Evolutionary conservation across 2,113 vertebrate genomes (phyloP).

Genomic region (Dromaius novaehollandiae): DNA sequence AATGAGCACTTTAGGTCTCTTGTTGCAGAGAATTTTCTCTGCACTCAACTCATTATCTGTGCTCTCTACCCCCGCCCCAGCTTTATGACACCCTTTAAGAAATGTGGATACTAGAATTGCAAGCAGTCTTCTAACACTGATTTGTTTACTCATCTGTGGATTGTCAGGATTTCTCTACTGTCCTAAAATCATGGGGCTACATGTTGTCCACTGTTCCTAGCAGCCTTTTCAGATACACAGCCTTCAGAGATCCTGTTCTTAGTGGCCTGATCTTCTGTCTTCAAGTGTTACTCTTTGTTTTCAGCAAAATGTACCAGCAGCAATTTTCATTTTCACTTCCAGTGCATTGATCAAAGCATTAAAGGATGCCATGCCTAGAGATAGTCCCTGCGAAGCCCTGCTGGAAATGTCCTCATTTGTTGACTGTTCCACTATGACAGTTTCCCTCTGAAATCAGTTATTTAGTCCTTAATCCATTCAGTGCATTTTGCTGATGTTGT

Average conservation of each 20-base stretch:
- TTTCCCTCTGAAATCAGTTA: neutral
- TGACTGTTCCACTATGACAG: neutral
- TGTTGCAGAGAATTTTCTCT: neutral
- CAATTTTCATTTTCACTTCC: neutral
- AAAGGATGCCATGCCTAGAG: neutral
- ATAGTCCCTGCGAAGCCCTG: neutral
- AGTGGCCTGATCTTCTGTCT: neutral
- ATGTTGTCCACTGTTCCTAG: neutral
- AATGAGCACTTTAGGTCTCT: neutral
- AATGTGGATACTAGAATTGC: neutral
- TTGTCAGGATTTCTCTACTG: neutral
- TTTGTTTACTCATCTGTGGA: neutral
- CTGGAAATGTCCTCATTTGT: neutral
- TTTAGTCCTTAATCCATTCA: neutral
- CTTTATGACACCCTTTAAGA: neutral
- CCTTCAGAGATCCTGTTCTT: neutral
- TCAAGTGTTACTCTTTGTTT: neutral
- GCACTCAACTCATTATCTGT: neutral
- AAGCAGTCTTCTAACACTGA: neutral
- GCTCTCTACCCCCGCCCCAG: neutral
- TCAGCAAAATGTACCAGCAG: neutral
- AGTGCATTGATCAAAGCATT: neutral
- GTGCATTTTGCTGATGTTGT: neutral
- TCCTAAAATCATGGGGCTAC: neutral
- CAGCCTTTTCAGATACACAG: neutral